Conservation (phyloP, 2,888 invertebrate species). For the Ganaspis brasiliensis region DNA sequence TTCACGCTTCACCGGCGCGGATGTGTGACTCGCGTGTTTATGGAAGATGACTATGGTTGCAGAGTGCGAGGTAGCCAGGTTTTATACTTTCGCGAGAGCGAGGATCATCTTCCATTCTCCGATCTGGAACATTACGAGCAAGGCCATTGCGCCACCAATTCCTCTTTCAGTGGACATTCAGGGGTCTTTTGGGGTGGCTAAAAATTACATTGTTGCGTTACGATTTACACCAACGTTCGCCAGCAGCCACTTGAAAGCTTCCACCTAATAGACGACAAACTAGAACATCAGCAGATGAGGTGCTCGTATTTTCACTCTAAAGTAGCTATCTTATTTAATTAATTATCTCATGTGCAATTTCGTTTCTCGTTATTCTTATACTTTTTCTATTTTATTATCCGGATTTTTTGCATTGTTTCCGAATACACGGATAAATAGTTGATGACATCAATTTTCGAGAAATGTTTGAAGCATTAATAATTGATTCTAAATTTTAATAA, state of each 20-base stretch:
- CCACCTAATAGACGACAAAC: not conserved
- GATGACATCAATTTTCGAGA: too few relatives aligned
- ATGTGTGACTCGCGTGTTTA: conserved; percentile 61
- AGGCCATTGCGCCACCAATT: conserved; percentile 75
- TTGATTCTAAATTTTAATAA: too few relatives aligned
- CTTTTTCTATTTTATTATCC: not conserved
- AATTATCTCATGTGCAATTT: not conserved
- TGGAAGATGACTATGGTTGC: conserved; percentile 72
- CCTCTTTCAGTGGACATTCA: conserved; percentile 60
- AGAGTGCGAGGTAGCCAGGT: conserved; percentile 76
- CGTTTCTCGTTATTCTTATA: not conserved
- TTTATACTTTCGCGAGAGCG: conserved; percentile 75
- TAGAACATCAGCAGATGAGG: conserved; percentile 17
- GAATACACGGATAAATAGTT: too few relatives aligned
- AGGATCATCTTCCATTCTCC: conserved; percentile 69
- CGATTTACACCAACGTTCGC: not conserved
- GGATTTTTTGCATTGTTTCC: too few relatives aligned
- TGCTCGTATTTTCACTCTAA: too few relatives aligned
- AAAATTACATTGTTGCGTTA: conserved; percentile 44
- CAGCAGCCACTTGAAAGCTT: not conserved
- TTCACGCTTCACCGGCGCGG: conserved; percentile 47
- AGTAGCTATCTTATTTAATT: too few relatives aligned
- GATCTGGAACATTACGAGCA: conserved; percentile 78
- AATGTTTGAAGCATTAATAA: too few relatives aligned
- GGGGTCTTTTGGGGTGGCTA: conserved; percentile 54